Evolutionary conservation across 2,797 vertebrate species (phyloP).

Genomic region (Paratrypauchen microcephalus): DNA sequence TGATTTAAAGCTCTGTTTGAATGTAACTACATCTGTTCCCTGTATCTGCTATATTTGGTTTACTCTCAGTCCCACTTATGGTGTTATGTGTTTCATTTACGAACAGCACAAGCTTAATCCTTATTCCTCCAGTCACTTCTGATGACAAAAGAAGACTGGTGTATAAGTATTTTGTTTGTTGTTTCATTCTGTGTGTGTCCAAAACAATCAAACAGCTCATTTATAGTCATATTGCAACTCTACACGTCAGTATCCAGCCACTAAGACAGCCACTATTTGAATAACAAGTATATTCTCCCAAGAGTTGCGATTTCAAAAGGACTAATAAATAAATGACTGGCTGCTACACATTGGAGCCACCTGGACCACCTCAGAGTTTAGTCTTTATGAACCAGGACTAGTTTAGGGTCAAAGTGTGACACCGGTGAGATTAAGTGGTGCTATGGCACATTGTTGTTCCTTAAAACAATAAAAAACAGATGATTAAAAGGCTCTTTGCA

Average conservation of each 20-base stretch:
- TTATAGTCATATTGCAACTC: slow-evolving; percentile 18
- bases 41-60: not conserved
- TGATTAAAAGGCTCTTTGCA: too few relatives aligned
- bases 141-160: not conserved
- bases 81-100: not conserved
- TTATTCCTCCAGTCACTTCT: slow-evolving; percentile 16
- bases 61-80: not conserved
- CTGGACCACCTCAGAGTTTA: not conserved
- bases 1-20: not conserved
- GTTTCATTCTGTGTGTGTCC: slow-evolving; percentile 15
- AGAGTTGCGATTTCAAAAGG: not conserved
- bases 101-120: not conserved
- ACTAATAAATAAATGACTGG: not conserved
- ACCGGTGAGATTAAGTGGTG: too few relatives aligned
- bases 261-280: not conserved
- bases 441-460: too few relatives aligned
- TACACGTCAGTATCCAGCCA: slow-evolving; percentile 6
- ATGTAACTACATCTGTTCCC: not conserved
- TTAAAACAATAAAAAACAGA: too few relatives aligned
- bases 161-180: slow-evolving; percentile 12
- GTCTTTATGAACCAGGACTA: too few relatives aligned
- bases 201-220: slow-evolving; percentile 24
- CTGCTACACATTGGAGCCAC: not conserved
- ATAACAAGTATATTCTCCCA: not conserved
- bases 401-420: not conserved